A percentile compares a stretch with the other conserved stretches of the same genome.
Conservation (phyloP, 2,888 invertebrate species). For the Phortica okadai region DNA sequence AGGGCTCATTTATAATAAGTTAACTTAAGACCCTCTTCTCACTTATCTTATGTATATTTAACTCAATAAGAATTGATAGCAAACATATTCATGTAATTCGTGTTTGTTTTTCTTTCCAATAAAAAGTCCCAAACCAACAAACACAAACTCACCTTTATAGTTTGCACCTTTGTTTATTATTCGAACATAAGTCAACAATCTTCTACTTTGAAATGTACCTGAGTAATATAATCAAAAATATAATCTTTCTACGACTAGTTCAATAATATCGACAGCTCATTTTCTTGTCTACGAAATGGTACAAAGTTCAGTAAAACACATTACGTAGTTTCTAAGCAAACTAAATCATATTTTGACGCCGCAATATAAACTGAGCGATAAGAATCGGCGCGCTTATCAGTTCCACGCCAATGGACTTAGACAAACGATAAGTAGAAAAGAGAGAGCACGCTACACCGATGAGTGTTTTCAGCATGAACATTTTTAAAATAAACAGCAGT, state of each 20-base stretch:
- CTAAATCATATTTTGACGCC: slow-evolving; percentile 59
- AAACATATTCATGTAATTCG: too few species aligned
- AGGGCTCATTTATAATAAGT: too few species aligned
- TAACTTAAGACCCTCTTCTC: too few species aligned
- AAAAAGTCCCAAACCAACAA: too few species aligned
- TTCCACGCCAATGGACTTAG: too few species aligned
- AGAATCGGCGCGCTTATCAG: slow-evolving; percentile 46
- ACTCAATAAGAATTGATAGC: too few species aligned
- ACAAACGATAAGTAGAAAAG: too few species aligned
- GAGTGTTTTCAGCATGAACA: too few species aligned
- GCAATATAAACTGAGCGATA: slow-evolving; percentile 51
- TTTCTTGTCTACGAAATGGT: neutral
- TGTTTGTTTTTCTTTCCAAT: too few species aligned
- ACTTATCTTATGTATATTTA: too few species aligned
- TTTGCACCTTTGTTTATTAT: neutral
- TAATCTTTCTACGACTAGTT: slow-evolving; percentile 3
- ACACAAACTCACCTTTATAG: neutral
- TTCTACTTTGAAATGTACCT: neutral
- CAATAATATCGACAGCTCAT: slow-evolving; percentile 15
- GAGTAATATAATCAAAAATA: slow-evolving; percentile 1
- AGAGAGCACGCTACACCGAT: too few species aligned
- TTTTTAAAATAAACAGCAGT: too few species aligned
- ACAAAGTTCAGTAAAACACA: slow-evolving; percentile 15
- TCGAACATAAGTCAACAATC: neutral
- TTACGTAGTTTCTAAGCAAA: slow-evolving; percentile 65